Conservation (phyloP, 2,797 vertebrate genomes). For the Cynopterus sphinx region DNA sequence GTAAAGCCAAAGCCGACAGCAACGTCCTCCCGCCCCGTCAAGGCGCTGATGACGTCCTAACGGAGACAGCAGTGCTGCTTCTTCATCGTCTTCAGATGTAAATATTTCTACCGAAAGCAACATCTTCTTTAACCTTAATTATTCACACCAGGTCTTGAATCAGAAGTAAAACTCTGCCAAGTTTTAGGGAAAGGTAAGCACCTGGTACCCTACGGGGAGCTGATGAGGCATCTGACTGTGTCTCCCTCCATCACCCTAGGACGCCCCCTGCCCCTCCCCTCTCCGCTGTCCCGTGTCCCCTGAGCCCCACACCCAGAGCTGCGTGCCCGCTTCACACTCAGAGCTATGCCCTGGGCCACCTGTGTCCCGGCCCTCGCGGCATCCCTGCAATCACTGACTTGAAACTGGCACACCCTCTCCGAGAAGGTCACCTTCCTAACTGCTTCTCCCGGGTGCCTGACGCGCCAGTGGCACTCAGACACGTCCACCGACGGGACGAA, state of each 20-base stretch:
- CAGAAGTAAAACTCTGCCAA: background rate
- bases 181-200: background rate
- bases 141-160: background rate
- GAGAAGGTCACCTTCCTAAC: background rate
- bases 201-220: background rate
- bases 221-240: background rate
- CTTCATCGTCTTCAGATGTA: background rate
- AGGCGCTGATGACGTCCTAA: background rate
- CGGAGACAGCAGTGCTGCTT: background rate
- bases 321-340: no score
- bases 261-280: background rate
- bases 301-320: fast-evolving
- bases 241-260: background rate
- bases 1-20: background rate
- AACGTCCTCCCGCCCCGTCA: background rate
- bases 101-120: background rate
- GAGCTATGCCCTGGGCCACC: no score
- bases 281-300: background rate
- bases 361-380: background rate
- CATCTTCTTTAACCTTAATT: background rate
- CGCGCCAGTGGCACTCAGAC: background rate
- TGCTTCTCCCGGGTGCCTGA: background rate
- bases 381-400: background rate
- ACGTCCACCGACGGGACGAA: background rate
- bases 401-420: background rate